Evolutionary conservation across 2,113 vertebrate species (phyloP).

Genomic region (Lipotes vexillifer): DNA sequence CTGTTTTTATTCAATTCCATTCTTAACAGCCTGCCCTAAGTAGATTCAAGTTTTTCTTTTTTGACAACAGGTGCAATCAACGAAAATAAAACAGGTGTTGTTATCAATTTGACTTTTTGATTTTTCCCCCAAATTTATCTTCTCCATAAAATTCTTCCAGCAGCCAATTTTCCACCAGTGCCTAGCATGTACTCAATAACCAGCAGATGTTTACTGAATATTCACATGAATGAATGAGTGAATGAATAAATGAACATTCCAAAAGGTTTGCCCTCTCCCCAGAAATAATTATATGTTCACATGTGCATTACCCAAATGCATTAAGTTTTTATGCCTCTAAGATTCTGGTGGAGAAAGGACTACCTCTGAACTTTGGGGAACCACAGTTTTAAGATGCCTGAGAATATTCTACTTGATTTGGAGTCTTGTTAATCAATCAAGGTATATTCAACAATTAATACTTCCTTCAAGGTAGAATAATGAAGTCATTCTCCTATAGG

Average conservation of each 20-base stretch:
- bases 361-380: not conserved
- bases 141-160: conserved; percentile 44
- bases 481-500: not conserved
- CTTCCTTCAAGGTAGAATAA: conserved; percentile 10
- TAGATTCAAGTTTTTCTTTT: conserved; percentile 17
- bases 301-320: not conserved
- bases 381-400: not conserved
- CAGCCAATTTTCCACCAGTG: not conserved
- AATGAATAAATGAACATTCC: not conserved
- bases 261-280: not conserved
- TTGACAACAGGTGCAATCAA: conserved; percentile 49
- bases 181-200: not conserved
- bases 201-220: conserved; percentile 22
- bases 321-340: not conserved
- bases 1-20: not conserved
- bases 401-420: not conserved
- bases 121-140: conserved; percentile 45
- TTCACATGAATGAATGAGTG: not conserved
- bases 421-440: not conserved
- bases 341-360: not conserved
- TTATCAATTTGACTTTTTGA: conserved; percentile 52
- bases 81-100: conserved; percentile 64
- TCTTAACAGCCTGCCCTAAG: not conserved
- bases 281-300: conserved; percentile 10
- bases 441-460: conserved; percentile 8